Percentiles rank a stretch among this genome's conserved stretches.
Conservation (phyloP, 2,113 vertebrate species). For the Sceloporus undulatus region DNA sequence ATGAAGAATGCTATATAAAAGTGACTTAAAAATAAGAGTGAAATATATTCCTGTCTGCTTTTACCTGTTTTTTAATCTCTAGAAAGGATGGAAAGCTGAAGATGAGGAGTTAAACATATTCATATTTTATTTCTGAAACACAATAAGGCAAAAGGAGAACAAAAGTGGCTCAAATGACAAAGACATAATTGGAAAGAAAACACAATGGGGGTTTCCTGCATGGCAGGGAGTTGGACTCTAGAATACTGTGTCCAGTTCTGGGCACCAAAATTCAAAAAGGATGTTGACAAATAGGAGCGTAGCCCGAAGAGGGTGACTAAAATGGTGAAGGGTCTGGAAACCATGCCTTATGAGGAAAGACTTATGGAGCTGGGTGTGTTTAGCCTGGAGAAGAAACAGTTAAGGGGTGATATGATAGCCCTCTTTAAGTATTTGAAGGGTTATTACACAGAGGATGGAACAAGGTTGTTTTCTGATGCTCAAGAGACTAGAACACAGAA, state of each 20-base stretch:
- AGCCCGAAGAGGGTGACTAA: too few species aligned
- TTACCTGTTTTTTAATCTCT: not conserved
- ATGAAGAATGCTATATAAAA: not conserved
- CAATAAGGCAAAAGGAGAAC: not conserved
- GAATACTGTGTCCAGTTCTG: too few species aligned
- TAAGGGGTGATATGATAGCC: not conserved
- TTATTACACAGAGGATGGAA: too few species aligned
- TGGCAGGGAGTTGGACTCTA: too few species aligned
- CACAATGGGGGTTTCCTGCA: too few species aligned
- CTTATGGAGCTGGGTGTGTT: too few species aligned
- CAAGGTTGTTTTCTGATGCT: too few species aligned
- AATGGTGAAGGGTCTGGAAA: too few species aligned
- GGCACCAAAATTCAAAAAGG: too few species aligned
- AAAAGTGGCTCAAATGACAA: not conserved
- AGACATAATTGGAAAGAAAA: slow-evolving; percentile 23
- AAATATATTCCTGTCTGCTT: not conserved
- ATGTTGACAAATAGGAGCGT: too few species aligned
- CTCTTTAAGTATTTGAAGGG: not conserved
- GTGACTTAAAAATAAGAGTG: not conserved
- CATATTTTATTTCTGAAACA: not conserved
- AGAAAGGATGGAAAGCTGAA: not conserved
- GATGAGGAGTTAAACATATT: not conserved
- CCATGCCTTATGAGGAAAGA: too few species aligned
- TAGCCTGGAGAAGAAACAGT: not conserved
- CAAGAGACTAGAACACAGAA: too few species aligned